Base-by-base conservation (phyloP, 2,888 invertebrate species). In the Keiferia lycopersicella region DNA sequence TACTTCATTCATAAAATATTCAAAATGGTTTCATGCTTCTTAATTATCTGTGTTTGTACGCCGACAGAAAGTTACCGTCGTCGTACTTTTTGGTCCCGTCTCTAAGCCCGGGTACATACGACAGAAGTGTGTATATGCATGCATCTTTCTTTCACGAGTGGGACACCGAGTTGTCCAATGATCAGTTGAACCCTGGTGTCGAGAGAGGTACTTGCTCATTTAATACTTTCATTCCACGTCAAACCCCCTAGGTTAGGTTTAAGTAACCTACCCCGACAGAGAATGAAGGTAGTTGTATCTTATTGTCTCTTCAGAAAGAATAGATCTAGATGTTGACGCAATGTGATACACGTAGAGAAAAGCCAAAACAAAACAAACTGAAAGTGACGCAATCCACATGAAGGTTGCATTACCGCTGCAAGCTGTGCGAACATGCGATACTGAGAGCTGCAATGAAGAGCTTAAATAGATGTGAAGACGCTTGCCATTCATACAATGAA, bases 21-120 rank as follows among this genome's bases (percentile, higher is more conserved):
- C 88, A 89, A 88, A 90, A 86, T 86, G 87, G 88, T 87, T 88
- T 88, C 86, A 86, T 83, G 84, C 83, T 88, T 83, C 89, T 85
- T 88, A 91, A 91, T 91, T 91, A 89, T 87, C 84, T 77, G 78
- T 85, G 85, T 88, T 89, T 88, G 87, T 87, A 82, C 81, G 84
- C 70, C 69, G 80, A 68, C 73, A 77, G 76, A 87, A 86, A 85
- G 81, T 87, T 86, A 78, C 73, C 77, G 73, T 80, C 74, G 78
- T 73, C 69, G 76, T 18, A 51, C 60, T 60, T 45, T 60, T 60
- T 60, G 60, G 60, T 45, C 22, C 48, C 10, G 22, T 60, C 26
- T 60, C 26, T 45, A 60, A 45, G 11, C 41, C 41, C 34, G 0
- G 26, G 4, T 30, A 56, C n/a, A 10, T 12, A 56, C 56, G 11